Evolutionary conservation across 1,140 invertebrate genomes (phyloP).

Genomic region (Drosophila equinoxialis): DNA sequence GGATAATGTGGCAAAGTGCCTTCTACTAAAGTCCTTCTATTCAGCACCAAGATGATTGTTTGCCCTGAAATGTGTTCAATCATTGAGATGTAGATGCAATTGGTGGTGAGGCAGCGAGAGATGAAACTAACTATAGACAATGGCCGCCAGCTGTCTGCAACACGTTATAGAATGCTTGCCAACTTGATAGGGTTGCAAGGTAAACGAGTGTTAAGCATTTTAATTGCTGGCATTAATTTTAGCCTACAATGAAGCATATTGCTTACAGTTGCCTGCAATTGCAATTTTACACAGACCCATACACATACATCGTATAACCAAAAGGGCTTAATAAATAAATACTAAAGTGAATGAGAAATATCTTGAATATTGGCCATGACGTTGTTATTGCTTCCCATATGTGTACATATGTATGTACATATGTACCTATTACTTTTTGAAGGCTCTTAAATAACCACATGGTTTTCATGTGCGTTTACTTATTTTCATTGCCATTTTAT

Average conservation of each 20-base stretch:
- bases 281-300: not conserved
- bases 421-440: not conserved
- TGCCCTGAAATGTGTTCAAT: slow-evolving; percentile 4
- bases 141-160: slow-evolving; percentile 42
- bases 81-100: slow-evolving; percentile 1
- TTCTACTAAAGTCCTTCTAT: not conserved
- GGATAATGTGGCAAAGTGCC: not conserved
- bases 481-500: slow-evolving; percentile 4
- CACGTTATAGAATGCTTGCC: not conserved
- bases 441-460: not conserved
- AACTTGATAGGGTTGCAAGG: slow-evolving; percentile 42
- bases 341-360: slow-evolving; percentile 2
- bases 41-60: not conserved
- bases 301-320: not conserved
- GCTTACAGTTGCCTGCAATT: not conserved
- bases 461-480: not conserved
- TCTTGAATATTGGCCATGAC: not conserved
- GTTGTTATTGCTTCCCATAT: not conserved
- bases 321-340: slow-evolving; percentile 7
- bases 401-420: too few species aligned
- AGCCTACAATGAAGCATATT: slow-evolving; percentile 23
- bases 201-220: slow-evolving; percentile 58
- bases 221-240: slow-evolving; percentile 59
- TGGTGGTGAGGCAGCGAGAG: not conserved
- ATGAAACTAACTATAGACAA: slow-evolving; percentile 25